Evolutionary conservation across 2,888 invertebrate species (phyloP).

Genomic region (Axea sp.): DNA sequence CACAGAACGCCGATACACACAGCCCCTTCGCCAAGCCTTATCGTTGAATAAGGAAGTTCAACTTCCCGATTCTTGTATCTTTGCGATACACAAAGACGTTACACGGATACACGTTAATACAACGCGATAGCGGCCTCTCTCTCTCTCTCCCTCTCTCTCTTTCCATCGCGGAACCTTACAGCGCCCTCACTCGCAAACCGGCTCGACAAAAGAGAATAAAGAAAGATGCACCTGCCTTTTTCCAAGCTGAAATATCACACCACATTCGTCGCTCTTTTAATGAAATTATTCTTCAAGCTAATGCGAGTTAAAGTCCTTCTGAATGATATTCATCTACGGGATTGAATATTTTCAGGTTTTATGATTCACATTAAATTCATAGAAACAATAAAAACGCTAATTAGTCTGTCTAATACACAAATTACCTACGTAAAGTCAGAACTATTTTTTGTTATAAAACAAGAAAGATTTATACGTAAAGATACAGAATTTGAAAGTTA

Average conservation of each 20-base stretch:
- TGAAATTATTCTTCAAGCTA: constrained; percentile 42
- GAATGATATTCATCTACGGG: not conserved
- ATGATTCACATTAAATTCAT: too few species aligned
- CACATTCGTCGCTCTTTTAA: constrained; percentile 46
- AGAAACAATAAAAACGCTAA: too few species aligned
- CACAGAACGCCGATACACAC: constrained; percentile 22
- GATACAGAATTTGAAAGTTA: too few species aligned
- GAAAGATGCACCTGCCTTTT: constrained; percentile 66
- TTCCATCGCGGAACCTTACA: constrained; percentile 34
- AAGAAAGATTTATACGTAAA: too few species aligned
- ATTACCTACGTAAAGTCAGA: too few species aligned
- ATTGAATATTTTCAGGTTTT: too few species aligned
- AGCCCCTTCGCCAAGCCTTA: constrained; percentile 49
- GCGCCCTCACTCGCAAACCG: constrained; percentile 62
- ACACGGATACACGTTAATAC: constrained; percentile 61
- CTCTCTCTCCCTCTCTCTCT: constrained; percentile 15
- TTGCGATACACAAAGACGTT: constrained; percentile 62
- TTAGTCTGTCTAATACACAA: too few species aligned
- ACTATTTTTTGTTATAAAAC: too few species aligned
- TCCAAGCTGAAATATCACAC: constrained; percentile 58
- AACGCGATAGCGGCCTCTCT: constrained; percentile 45
- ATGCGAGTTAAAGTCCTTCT: constrained; percentile 31
- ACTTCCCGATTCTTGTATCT: constrained; percentile 63
- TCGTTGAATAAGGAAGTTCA: constrained; percentile 63
- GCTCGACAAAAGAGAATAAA: constrained; percentile 61